phyloP scores from a whole-genome alignment of 2,797 vertebrate genomes.

The Lateolabrax maculatus region DNA sequence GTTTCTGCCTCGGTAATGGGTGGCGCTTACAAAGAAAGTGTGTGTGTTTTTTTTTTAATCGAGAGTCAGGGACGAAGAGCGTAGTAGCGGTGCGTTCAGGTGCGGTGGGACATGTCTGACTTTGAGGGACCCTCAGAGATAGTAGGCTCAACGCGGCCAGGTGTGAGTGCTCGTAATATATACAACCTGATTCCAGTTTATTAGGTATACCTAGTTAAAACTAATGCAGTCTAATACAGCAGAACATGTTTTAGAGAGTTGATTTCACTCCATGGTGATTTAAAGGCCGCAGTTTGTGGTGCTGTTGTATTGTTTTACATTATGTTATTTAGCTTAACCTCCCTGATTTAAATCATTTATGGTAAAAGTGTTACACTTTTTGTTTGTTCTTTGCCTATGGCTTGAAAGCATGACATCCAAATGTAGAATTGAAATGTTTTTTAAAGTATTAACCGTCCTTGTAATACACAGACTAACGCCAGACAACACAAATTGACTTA shows the following conservation, averaged over 20 bases:
- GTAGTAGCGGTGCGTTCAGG: constrained; percentile 31
- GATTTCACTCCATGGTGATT: neutral
- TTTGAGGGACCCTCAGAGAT: neutral
- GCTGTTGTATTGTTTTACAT: neutral
- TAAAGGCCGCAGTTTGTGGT: neutral
- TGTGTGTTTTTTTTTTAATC: neutral
- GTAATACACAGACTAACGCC: too few species aligned
- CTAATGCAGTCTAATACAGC: neutral
- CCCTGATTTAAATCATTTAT: neutral
- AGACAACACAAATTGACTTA: neutral
- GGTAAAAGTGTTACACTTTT: too few species aligned
- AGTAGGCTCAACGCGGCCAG: neutral
- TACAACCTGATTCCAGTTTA: neutral
- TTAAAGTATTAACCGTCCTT: neutral
- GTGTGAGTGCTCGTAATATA: neutral
- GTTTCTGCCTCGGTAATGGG: constrained; percentile 29
- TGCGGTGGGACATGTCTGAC: neutral
- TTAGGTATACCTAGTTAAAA: neutral
- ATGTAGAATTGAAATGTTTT: neutral
- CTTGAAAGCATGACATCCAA: neutral
- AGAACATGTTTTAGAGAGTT: neutral
- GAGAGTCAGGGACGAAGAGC: constrained; percentile 14
- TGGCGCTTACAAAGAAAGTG: constrained; percentile 23
- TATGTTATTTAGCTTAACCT: neutral
- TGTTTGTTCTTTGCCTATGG: too few species aligned